These are phyloP conservation scores for Elachura formosa DNA, from an alignment of 2,113 vertebrate genomes.

Conservation along the genomic window DNA sequence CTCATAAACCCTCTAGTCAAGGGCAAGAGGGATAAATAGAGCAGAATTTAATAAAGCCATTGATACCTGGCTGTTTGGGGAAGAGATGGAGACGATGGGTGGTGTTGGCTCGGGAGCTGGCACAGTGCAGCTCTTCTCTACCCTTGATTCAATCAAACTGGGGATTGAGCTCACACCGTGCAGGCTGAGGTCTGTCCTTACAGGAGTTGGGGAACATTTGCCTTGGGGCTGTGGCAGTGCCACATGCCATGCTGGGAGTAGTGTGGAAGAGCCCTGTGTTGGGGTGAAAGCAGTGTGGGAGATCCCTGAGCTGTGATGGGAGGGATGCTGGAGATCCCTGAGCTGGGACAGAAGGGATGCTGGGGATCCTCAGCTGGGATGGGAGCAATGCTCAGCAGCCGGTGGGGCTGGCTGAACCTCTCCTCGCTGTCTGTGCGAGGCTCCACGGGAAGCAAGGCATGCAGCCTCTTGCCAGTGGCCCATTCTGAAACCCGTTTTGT, in stretches of 20 bases:
- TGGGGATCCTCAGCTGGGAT: fast-evolving
- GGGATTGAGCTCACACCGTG: background rate
- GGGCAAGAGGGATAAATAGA: background rate
- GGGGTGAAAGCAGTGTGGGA: fast-evolving
- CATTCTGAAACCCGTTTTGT: background rate
- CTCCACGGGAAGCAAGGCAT: fast-evolving
- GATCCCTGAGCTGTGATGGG: fast-evolving
- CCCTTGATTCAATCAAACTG: background rate
- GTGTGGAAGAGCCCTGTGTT: background rate
- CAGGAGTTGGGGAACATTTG: background rate
- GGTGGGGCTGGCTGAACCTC: background rate
- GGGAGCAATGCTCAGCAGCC: fast-evolving
- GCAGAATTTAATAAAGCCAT: background rate
- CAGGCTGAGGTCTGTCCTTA: background rate
- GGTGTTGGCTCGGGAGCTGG: background rate
- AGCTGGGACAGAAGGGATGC: fast-evolving
- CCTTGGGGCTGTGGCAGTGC: background rate
- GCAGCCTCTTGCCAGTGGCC: background rate
- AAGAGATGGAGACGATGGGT: background rate
- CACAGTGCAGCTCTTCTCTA: background rate
- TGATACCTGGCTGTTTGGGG: background rate
- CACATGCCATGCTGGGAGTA: background rate
- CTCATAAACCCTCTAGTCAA: background rate
- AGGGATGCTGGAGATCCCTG: background rate
- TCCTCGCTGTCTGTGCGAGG: background rate